Conservation (phyloP, 2,797 vertebrate species). For the Silurus aristotelis region DNA sequence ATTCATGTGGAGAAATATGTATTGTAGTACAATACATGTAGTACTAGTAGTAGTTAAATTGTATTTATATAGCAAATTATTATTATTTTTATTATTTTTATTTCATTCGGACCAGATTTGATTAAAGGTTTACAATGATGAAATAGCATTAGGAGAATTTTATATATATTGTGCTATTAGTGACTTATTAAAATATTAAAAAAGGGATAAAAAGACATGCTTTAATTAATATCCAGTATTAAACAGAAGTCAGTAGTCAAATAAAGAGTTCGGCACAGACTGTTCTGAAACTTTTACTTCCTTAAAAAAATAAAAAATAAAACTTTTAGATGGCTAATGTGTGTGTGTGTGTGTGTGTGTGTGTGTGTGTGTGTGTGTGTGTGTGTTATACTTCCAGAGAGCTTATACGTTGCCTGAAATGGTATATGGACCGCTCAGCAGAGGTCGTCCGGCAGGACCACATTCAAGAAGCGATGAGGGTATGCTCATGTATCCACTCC, state of each 20-base stretch:
- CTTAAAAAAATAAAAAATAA: background rate
- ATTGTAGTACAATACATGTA: no score
- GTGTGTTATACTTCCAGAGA: constrained; percentile 77
- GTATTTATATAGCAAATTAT: background rate
- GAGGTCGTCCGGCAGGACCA: constrained; percentile 96
- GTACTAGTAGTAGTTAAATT: background rate
- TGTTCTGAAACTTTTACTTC: background rate
- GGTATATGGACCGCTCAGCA: constrained; percentile 99
- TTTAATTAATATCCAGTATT: no score
- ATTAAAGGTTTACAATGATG: background rate
- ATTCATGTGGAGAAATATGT: background rate
- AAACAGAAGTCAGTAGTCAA: background rate
- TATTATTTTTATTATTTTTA: background rate
- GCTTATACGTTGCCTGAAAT: constrained; percentile 95
- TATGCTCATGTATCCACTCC: constrained; percentile 63
- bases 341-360: no score
- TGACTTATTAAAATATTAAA: background rate
- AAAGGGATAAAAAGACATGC: background rate
- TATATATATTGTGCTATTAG: background rate
- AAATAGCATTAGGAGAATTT: background rate
- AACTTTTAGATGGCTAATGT: no score
- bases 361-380: no score
- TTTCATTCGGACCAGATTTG: background rate
- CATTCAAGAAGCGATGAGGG: constrained; percentile 98
- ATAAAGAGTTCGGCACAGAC: background rate